These are phyloP conservation scores for Sebastes kiyomatsui DNA, from an alignment of 2,797 vertebrate genomes.

Conservation along the genomic window DNA sequence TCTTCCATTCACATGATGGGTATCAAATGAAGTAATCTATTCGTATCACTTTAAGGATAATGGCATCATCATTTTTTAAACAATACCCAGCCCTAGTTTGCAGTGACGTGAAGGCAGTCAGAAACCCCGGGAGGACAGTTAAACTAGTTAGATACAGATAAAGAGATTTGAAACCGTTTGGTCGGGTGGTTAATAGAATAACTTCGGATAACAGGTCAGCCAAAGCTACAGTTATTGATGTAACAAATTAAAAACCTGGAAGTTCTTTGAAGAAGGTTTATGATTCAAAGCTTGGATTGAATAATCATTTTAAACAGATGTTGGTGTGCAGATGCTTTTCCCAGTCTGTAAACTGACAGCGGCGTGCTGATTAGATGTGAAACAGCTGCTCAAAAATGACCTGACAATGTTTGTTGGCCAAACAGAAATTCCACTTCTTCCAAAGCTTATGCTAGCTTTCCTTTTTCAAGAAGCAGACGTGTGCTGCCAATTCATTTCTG, in stretches of 20 bases:
- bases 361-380: not conserved
- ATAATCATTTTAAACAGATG: not conserved
- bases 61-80: not conserved
- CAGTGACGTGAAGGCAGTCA: not conserved
- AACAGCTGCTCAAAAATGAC: not conserved
- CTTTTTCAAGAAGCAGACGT: constrained; percentile 12
- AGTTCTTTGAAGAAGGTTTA: not conserved
- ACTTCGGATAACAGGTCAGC: not conserved
- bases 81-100: not conserved
- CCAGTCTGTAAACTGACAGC: not conserved
- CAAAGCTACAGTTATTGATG: not conserved
- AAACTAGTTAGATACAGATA: not conserved
- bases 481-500: not conserved
- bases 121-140: not conserved
- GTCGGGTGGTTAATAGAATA: not conserved
- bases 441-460: not conserved
- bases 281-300: not conserved
- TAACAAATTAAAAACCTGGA: not conserved
- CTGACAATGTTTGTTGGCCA: not conserved
- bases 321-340: not conserved
- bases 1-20: no score
- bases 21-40: no score
- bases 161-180: not conserved
- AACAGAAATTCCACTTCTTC: not conserved
- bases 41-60: not conserved